A percentile compares a stretch with the other conserved stretches of the same genome.
Conservation (phyloP, 2,888 invertebrate genomes). For the Platycheirus rosarum region DNA sequence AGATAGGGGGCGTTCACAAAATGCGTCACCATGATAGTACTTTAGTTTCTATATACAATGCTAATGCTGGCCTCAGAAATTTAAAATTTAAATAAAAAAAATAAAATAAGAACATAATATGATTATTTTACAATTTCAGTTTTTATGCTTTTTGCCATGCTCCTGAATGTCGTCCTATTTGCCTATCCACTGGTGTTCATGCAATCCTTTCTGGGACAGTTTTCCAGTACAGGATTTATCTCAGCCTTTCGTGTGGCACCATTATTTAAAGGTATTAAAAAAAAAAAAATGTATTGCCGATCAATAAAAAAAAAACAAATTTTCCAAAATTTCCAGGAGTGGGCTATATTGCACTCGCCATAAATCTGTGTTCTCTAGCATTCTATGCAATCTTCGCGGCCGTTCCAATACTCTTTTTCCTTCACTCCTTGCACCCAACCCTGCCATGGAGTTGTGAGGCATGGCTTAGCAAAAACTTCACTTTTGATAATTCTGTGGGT, state of each 20-base stretch:
- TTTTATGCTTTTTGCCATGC: not conserved
- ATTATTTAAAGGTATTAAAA: constrained; percentile 89
- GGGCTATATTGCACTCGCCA: constrained; percentile 90
- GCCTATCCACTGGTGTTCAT: constrained; percentile 89
- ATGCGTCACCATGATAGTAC: too few species aligned
- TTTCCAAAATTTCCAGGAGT: constrained; percentile 85
- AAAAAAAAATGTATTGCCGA: too few species aligned
- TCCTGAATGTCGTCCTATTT: constrained; percentile 5
- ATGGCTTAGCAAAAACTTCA: constrained; percentile 8
- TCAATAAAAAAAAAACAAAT: not conserved
- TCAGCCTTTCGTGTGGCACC: constrained; percentile 90
- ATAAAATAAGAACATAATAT: too few species aligned
- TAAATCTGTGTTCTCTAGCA: constrained; percentile 89
- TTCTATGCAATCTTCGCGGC: constrained; percentile 93
- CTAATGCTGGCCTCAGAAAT: too few species aligned
- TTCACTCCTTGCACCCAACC: constrained; percentile 86
- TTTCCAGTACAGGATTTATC: constrained; percentile 89
- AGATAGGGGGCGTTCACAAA: too few species aligned
- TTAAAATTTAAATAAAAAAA: too few species aligned
- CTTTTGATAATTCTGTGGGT: constrained; percentile 17
- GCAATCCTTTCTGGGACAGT: constrained; percentile 92
- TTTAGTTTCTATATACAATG: too few species aligned
- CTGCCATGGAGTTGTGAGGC: constrained; percentile 86
- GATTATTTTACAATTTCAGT: not conserved
- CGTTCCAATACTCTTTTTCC: constrained; percentile 91